phyloP scores from a whole-genome alignment of 2,888 invertebrate genomes.

The Yponomeuta malinellus region DNA sequence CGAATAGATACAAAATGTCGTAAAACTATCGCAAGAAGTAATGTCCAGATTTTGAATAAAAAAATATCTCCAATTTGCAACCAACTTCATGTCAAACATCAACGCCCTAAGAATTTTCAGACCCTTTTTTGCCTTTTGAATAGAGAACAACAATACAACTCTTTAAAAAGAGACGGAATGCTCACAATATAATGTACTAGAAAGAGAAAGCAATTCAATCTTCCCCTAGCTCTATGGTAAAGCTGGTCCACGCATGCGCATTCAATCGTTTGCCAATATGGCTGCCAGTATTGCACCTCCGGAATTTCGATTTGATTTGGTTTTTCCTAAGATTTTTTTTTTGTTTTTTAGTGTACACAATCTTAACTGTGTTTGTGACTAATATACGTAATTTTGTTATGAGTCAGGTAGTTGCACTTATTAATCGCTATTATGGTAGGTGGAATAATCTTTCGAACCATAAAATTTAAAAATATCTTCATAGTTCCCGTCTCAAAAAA shows the following conservation, averaged over 20 bases:
- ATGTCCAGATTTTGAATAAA: background rate
- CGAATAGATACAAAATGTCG: too few species aligned
- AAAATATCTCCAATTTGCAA: conserved; percentile 20
- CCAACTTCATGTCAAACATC: conserved; percentile 44
- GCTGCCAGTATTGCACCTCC: conserved; percentile 44
- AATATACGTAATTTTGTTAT: too few species aligned
- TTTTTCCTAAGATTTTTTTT: background rate
- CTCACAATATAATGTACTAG: conserved; percentile 17
- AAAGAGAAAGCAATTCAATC: conserved; percentile 32
- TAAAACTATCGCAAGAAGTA: too few species aligned
- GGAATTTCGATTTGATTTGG: background rate
- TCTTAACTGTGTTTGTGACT: too few species aligned
- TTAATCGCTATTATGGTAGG: too few species aligned
- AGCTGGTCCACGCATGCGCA: conserved; percentile 49
- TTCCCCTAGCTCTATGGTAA: conserved; percentile 51
- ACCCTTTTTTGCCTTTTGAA: conserved; percentile 50
- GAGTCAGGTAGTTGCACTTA: too few species aligned
- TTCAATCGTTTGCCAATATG: conserved; percentile 55
- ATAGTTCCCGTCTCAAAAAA: too few species aligned
- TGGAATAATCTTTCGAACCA: too few species aligned
- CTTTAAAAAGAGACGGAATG: conserved; percentile 31
- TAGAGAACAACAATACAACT: conserved; percentile 50
- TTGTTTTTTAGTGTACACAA: background rate
- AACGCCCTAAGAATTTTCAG: conserved; percentile 42
- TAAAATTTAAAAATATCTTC: too few species aligned